Conservation (phyloP, 2,888 invertebrate species). For the Pristionchus exspectatus region DNA sequence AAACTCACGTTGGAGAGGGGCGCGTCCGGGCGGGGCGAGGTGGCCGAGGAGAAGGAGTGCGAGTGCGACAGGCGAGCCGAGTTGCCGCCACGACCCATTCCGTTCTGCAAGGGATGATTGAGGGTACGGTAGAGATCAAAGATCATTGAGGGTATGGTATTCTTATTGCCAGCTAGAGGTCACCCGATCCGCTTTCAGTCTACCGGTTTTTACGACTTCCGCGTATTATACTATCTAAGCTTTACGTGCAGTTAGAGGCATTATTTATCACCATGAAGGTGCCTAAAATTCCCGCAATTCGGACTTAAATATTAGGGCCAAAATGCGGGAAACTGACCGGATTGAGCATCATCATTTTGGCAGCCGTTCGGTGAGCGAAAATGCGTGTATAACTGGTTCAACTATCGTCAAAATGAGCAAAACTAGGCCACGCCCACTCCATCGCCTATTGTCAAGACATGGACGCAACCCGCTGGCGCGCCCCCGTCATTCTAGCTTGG, state of each 20-base stretch:
- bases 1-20: constrained; percentile 30
- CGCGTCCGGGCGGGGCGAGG: constrained; percentile 30
- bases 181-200: too few relatives aligned
- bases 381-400: neutral
- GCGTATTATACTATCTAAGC: too few relatives aligned
- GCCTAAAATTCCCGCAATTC: neutral
- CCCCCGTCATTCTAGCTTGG: neutral
- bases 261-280: too few relatives aligned
- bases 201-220: too few relatives aligned
- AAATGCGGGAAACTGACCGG: neutral
- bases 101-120: neutral
- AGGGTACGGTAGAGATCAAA: neutral
- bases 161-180: too few relatives aligned
- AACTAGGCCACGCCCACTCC: neutral
- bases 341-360: neutral
- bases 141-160: neutral
- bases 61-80: constrained; percentile 41
- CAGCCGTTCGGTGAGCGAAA: neutral
- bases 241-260: too few relatives aligned
- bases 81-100: neutral
- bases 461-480: neutral
- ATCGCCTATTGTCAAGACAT: neutral
- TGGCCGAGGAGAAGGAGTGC: constrained; percentile 48
- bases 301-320: neutral
- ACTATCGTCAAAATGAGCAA: neutral